Evolutionary conservation across 2,113 vertebrate species (phyloP).

Genomic region (Sinocyclocheilus rhinocerous): DNA sequence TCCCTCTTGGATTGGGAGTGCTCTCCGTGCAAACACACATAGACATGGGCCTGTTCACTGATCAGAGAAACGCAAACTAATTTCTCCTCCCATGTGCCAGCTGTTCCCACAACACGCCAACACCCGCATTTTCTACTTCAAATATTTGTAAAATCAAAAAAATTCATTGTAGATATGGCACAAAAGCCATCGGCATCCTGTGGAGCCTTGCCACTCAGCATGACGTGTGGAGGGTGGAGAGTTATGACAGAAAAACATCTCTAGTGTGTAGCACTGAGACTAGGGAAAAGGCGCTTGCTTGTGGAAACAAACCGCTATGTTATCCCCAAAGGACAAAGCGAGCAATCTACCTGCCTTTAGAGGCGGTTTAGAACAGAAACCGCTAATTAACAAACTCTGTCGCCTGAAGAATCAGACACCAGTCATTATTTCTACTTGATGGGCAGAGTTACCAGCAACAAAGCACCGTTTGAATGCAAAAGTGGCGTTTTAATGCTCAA

Average conservation of each 20-base stretch:
- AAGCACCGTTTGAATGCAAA: background rate
- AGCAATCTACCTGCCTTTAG: constrained; percentile 32
- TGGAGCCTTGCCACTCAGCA: background rate
- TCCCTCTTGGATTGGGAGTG: constrained; percentile 21
- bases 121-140: constrained; percentile 6
- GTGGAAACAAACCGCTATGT: constrained; percentile 29
- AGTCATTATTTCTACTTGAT: constrained; percentile 50
- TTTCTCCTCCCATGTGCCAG: constrained; percentile 14
- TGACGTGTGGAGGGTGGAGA: constrained; percentile 37
- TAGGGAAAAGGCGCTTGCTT: background rate
- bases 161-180: background rate
- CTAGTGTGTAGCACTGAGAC: background rate
- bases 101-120: constrained; percentile 20
- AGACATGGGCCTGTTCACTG: constrained; percentile 16
- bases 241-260: constrained; percentile 3
- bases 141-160: constrained; percentile 6
- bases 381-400: constrained; percentile 33
- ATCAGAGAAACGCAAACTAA: constrained; percentile 9
- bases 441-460: constrained; percentile 22
- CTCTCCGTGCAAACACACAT: constrained; percentile 35
- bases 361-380: constrained; percentile 11
- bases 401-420: constrained; percentile 29
- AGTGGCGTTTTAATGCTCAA: constrained; percentile 18
- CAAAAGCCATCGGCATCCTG: background rate
- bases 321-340: constrained; percentile 9